A percentile compares a stretch with the other conserved stretches of the same genome.
Conservation (phyloP, 2,797 vertebrate species). For the Sebastes itinus region DNA sequence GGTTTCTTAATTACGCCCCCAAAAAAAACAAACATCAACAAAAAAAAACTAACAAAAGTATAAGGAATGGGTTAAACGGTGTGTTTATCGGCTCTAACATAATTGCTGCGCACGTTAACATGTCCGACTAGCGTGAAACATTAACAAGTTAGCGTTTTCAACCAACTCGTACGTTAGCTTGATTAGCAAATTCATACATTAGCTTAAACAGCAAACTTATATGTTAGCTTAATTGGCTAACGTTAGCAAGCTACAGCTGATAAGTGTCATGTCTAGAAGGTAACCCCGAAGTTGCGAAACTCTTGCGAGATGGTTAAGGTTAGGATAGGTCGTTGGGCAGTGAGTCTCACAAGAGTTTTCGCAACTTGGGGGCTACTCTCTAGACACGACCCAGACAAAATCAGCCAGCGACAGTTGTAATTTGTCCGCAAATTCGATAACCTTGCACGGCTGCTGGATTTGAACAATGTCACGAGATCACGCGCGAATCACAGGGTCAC, state of each 20-base stretch:
- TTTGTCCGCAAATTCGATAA: not conserved
- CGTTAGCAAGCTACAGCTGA: too few relatives aligned
- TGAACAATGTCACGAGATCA: too few relatives aligned
- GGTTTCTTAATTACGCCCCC: not conserved
- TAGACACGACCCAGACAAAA: not conserved
- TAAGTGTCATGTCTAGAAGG: too few relatives aligned
- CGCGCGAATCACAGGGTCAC: too few relatives aligned
- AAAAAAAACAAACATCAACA: not conserved
- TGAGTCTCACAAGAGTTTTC: too few relatives aligned
- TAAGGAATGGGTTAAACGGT: too few relatives aligned
- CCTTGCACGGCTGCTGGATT: too few relatives aligned
- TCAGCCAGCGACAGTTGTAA: not conserved
- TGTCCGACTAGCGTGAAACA: not conserved
- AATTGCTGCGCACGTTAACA: not conserved
- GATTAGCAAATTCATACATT: not conserved
- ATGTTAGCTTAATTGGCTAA: too few relatives aligned
- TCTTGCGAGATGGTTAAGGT: too few relatives aligned
- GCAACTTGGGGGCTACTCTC: rapidly evolving
- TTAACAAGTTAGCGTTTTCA: not conserved
- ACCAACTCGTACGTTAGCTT: not conserved
- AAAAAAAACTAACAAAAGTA: too few relatives aligned
- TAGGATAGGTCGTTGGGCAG: too few relatives aligned
- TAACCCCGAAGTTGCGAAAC: too few relatives aligned
- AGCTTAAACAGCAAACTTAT: not conserved
- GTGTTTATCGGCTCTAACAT: not conserved